Evolutionary conservation across 2,113 vertebrate genomes (phyloP).

Genomic region (Labeo catla): DNA sequence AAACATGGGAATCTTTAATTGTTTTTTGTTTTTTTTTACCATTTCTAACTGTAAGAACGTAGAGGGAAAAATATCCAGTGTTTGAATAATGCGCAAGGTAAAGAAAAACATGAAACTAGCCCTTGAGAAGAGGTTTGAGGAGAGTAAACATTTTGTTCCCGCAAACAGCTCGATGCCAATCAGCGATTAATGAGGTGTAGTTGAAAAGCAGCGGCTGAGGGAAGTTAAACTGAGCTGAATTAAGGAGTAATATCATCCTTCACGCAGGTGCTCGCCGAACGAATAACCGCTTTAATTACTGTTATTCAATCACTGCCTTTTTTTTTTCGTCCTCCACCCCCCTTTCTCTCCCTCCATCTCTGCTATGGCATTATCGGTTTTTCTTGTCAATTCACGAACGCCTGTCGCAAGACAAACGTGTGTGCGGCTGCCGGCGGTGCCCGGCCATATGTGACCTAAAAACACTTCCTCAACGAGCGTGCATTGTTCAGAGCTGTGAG

Average conservation of each 20-base stretch:
- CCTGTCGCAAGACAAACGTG: slow-evolving; percentile 86
- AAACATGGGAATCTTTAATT: slow-evolving; percentile 19
- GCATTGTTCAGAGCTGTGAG: slow-evolving; percentile 36
- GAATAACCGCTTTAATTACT: slow-evolving; percentile 99
- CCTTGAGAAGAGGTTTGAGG: slow-evolving; percentile 70
- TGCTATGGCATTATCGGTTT: slow-evolving; percentile 93
- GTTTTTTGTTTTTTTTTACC: slow-evolving; percentile 7
- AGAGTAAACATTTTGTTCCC: slow-evolving; percentile 82
- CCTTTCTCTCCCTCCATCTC: slow-evolving; percentile 67
- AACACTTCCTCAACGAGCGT: slow-evolving; percentile 72
- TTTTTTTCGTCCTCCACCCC: slow-evolving; percentile 65
- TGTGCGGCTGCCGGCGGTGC: slow-evolving; percentile 71
- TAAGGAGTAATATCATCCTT: slow-evolving; percentile 83
- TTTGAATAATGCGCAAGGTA: slow-evolving; percentile 53
- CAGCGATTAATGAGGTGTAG: slow-evolving; percentile 83
- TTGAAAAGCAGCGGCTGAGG: slow-evolving; percentile 78
- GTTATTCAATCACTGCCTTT: slow-evolving; percentile 98
- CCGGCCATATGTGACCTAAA: slow-evolving; percentile 81
- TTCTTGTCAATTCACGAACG: slow-evolving; percentile 92
- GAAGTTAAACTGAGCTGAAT: slow-evolving; percentile 84
- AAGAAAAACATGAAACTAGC: slow-evolving; percentile 60
- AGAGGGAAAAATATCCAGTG: slow-evolving; percentile 22
- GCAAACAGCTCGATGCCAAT: slow-evolving; percentile 81
- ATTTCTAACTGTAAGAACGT: slow-evolving; percentile 24
- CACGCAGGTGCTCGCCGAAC: slow-evolving; percentile 96